phyloP scores from a whole-genome alignment of 2,888 invertebrate genomes.

The Listrodromus nycthemerus region DNA sequence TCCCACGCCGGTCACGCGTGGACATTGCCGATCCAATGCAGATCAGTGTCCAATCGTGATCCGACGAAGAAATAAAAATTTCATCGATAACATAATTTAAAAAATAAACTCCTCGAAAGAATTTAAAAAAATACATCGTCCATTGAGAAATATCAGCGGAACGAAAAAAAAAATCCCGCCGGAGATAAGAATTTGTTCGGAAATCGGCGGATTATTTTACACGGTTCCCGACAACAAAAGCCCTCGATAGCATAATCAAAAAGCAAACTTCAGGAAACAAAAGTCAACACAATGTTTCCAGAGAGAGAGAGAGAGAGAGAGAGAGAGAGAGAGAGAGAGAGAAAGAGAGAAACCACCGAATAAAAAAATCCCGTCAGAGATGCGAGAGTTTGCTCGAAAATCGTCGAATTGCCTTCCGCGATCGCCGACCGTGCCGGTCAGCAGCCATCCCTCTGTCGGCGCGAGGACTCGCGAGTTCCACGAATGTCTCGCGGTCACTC shows the following conservation, averaged over 20 bases:
- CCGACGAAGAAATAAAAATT: neutral
- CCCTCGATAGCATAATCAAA: no score
- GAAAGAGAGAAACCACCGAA: no score
- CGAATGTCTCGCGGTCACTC: conserved; percentile 59
- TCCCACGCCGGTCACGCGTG: neutral
- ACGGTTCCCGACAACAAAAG: neutral
- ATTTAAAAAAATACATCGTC: neutral
- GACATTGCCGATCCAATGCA: conserved; percentile 14
- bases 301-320: neutral
- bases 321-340: neutral
- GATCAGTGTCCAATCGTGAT: neutral
- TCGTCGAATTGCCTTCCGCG: neutral
- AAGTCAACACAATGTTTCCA: neutral
- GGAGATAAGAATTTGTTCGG: no score
- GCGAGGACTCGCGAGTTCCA: conserved; percentile 37
- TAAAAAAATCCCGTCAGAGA: neutral
- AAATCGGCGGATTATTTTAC: neutral
- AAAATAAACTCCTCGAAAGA: conserved; percentile 6
- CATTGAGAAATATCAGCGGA: neutral
- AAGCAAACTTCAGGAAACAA: neutral
- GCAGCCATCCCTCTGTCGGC: neutral
- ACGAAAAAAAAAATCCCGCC: neutral
- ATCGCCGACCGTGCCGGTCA: neutral
- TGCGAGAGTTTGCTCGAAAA: neutral
- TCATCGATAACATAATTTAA: neutral